A percentile compares a stretch with the other conserved stretches of the same genome.
Evolutionary conservation across 2,888 invertebrate genomes (phyloP).

Genomic region (Meiosimyza decipiens): DNA sequence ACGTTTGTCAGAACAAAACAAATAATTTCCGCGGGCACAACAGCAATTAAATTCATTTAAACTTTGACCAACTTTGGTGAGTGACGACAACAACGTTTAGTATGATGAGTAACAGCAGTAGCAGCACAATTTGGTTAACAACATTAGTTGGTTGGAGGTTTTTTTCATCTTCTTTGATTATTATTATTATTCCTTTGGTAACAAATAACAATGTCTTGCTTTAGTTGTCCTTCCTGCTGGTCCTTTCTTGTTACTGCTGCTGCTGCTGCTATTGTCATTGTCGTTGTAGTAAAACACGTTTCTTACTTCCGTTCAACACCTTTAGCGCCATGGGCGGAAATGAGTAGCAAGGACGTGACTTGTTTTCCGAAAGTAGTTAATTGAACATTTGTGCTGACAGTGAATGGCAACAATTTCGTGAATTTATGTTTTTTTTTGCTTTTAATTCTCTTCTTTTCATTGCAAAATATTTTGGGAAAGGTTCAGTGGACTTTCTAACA

Average conservation of each 20-base stretch:
- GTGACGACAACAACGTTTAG: slow-evolving; percentile 2
- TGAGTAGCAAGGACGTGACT: slow-evolving; percentile 59
- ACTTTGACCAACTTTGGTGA: slow-evolving; percentile 43
- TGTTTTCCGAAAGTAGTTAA: slow-evolving; percentile 40
- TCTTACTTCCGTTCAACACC: slow-evolving; percentile 57
- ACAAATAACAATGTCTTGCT: slow-evolving; percentile 5
- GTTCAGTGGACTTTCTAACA: too few species aligned
- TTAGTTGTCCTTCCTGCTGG: neutral
- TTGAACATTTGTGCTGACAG: slow-evolving; percentile 17
- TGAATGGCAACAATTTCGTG: neutral
- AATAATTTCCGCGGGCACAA: slow-evolving; percentile 47
- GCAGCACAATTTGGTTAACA: neutral
- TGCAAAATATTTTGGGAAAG: too few species aligned
- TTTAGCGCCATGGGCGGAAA: slow-evolving; percentile 55
- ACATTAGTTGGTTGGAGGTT: neutral
- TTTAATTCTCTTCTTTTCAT: too few species aligned
- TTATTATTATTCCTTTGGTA: neutral
- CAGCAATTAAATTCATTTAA: slow-evolving; percentile 60
- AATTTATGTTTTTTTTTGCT: too few species aligned
- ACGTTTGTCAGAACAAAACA: slow-evolving; percentile 24
- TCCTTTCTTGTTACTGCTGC: neutral
- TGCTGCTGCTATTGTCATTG: slow-evolving; percentile 14
- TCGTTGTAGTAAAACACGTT: slow-evolving; percentile 53
- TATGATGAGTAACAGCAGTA: neutral
- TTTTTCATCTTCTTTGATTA: neutral